These are phyloP conservation scores for Troilus luridus DNA, from an alignment of 2,888 invertebrate genomes.

Conservation along the genomic window DNA sequence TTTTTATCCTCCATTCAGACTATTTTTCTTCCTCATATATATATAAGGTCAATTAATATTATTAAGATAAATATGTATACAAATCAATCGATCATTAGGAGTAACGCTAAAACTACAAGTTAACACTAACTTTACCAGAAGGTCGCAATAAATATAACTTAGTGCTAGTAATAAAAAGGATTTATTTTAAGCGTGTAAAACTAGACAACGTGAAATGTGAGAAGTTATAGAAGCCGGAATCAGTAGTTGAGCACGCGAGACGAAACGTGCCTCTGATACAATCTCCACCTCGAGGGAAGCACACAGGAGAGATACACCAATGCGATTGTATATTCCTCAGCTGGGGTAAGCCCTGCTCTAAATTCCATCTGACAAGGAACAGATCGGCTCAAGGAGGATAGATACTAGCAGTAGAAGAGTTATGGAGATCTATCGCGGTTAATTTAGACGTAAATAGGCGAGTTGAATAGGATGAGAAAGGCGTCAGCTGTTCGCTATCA, in stretches of 20 bases:
- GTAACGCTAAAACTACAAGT: too few relatives aligned
- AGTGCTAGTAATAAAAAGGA: not conserved
- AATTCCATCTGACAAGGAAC: constrained; percentile 4
- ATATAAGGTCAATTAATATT: too few relatives aligned
- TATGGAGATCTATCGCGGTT: not conserved
- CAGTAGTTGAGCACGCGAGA: constrained; percentile 15
- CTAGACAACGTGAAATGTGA: constrained; percentile 15
- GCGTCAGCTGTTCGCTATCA: not conserved
- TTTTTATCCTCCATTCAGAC: too few relatives aligned
- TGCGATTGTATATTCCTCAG: not conserved
- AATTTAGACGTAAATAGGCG: not conserved
- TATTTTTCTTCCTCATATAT: too few relatives aligned
- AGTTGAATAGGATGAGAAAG: not conserved
- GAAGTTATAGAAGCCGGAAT: not conserved
- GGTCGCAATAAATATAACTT: not conserved
- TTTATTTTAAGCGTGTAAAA: not conserved
- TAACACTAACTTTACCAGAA: not conserved
- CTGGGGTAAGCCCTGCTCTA: not conserved
- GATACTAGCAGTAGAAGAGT: not conserved
- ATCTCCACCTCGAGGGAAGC: constrained; percentile 18
- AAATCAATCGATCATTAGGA: too few relatives aligned
- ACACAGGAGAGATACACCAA: not conserved
- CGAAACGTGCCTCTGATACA: constrained; percentile 14
- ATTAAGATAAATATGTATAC: too few relatives aligned
- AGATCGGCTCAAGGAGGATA: not conserved